Base-by-base conservation (phyloP, 2,888 invertebrate genomes). In the Eledone cirrhosa region DNA sequence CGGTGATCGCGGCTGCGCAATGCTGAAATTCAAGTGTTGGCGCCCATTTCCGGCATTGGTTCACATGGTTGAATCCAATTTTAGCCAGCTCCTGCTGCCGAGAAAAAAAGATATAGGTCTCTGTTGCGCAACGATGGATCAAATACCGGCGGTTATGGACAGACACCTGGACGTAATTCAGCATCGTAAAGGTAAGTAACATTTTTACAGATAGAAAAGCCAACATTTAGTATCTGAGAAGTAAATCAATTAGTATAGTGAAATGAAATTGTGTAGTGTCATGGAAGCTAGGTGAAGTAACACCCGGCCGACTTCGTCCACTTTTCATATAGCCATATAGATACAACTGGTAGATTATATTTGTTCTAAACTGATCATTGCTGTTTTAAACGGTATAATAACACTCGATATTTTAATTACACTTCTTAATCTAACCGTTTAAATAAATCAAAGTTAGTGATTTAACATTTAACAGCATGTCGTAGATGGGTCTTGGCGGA, bases 91-190 rank as follows among this genome's bases (percentile, higher is more conserved):
- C 76, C 76, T 48, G 76, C 47, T 47, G 48, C 48, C 76, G 47
- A 48, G 47, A 14, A 48, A 76, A 47, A 76, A 72, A 72, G 27
- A 81, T 63, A 81, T 72, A 83, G 82, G 85, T 84, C 82, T 85
- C 85, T 85, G 82, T 85, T 86, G 83, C 85, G 84, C 85, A 85
- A 83, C 78, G 82, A 86, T 86, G 86, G 86, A 86, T 84, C 87
- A 86, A 82, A 85, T 83, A 83, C 88, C 88, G 77, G 86, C 86
- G 82, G 86, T 85, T 81, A 87, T 88, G 87, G 88, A 88, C 84
- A 86, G 85, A 83, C 88, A 88, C 81, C 84, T 88, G 81, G 88
- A 88, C 81, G 87, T 87, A 76, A 82, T 88, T 80, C 85, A 85
- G 80, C 84, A 84, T 84, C 87, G 86, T 78, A 80, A 81, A 85